These are phyloP conservation scores for Glaucopsyche alexis DNA, from an alignment of 2,888 invertebrate species.

Conservation along the genomic window DNA sequence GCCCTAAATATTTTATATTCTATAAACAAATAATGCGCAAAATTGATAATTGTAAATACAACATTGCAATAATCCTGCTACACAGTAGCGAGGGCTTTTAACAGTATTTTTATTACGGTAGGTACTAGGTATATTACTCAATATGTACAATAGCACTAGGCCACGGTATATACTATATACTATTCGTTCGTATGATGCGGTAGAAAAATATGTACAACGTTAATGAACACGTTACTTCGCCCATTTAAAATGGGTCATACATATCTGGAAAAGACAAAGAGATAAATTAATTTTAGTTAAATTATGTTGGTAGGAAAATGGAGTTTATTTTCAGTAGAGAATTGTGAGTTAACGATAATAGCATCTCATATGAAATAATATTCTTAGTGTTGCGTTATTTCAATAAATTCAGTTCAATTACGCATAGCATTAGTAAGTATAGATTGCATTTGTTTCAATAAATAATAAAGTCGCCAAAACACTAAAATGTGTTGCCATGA, in stretches of 20 bases:
- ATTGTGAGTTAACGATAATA: too few species aligned
- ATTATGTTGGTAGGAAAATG: too few species aligned
- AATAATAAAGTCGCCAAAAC: too few species aligned
- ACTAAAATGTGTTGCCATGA: too few species aligned
- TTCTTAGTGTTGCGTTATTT: too few species aligned
- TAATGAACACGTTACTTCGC: not conserved
- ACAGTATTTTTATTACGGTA: not conserved
- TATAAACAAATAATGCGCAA: not conserved
- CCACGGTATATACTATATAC: not conserved
- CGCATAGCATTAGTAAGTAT: too few species aligned
- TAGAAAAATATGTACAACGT: slow-evolving; percentile 10
- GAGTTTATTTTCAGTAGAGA: too few species aligned
- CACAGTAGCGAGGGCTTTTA: not conserved
- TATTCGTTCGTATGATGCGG: not conserved
- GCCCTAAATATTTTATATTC: too few species aligned
- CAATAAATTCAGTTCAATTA: too few species aligned
- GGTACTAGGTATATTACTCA: not conserved
- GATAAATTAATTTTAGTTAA: not conserved
- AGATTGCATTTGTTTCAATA: too few species aligned
- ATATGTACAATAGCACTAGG: slow-evolving; percentile 12
- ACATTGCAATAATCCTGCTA: slow-evolving; percentile 8
- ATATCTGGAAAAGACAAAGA: slow-evolving; percentile 20
- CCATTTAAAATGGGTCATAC: slow-evolving; percentile 26
- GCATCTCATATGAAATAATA: too few species aligned
- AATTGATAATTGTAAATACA: not conserved